Evolutionary conservation across 2,888 invertebrate genomes (phyloP).

Genomic region (Vandiemenella viatica): DNA sequence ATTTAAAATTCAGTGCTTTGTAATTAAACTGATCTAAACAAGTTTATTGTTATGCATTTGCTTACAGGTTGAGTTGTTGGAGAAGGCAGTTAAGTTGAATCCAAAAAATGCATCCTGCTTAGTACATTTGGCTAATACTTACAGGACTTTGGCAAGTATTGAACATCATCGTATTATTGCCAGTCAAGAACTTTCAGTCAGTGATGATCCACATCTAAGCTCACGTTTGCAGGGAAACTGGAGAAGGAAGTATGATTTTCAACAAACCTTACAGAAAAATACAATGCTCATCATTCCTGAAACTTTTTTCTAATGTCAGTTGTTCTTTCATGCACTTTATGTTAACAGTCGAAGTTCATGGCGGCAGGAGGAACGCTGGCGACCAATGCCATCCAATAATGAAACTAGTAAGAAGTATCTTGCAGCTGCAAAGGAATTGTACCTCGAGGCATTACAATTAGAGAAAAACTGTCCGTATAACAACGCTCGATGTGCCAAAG

Average conservation of each 20-base stretch:
- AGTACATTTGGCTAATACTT: conserved; percentile 11
- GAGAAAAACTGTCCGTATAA: conserved; percentile 12
- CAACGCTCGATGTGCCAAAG: conserved; percentile 14
- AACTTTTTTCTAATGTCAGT: no score
- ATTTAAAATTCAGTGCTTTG: no score
- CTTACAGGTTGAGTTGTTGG: conserved; percentile 6
- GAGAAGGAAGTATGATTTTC: not conserved
- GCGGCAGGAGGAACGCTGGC: no score
- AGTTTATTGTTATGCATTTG: no score
- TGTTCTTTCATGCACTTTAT: no score
- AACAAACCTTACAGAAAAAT: no score
- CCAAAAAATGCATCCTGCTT: conserved; percentile 7
- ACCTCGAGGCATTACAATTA: conserved; percentile 3
- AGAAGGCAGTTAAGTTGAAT: conserved; percentile 8
- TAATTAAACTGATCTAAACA: no score
- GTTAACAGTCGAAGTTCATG: no score
- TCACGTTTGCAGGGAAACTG: not conserved
- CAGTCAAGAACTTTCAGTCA: not conserved
- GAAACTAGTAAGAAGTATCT: no score
- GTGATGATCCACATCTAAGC: not conserved
- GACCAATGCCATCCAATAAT: no score
- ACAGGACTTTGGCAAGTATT: conserved; percentile 2
- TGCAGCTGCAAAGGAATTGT: not conserved
- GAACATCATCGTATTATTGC: not conserved
- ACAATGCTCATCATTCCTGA: no score